Conservation (phyloP, 2,797 vertebrate genomes). For the Ispidina lecontei region DNA sequence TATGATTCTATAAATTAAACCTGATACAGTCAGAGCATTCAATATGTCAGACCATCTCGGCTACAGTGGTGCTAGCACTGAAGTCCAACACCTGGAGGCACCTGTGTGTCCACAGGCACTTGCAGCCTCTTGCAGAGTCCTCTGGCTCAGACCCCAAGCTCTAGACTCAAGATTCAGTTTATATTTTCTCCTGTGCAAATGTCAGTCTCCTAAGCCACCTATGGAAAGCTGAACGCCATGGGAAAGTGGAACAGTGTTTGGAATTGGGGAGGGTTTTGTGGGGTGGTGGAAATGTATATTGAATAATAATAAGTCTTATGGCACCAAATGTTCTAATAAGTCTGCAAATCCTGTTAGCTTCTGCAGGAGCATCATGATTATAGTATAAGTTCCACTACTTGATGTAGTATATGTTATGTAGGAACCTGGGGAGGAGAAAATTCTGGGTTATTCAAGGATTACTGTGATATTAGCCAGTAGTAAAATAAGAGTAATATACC, state of each 20-base stretch:
- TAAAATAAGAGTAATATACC: neutral
- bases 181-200: neutral
- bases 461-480: neutral
- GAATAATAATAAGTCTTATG: neutral
- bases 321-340: neutral
- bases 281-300: neutral
- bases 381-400: fast-evolving
- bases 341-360: neutral
- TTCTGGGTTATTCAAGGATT: neutral
- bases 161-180: neutral
- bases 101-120: neutral
- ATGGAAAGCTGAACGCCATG: neutral
- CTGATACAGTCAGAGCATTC: neutral
- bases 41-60: neutral
- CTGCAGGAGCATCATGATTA: neutral
- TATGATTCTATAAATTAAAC: neutral
- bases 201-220: neutral
- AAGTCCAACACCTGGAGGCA: fast-evolving
- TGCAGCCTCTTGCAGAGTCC: neutral
- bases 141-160: neutral
- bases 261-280: fast-evolving
- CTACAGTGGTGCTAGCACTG: fast-evolving
- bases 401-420: neutral
- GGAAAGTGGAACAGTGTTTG: neutral
- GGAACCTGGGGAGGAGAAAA: neutral